Evolutionary conservation across 2,888 invertebrate species (phyloP).

Genomic region (Caenorhabditis afra): DNA sequence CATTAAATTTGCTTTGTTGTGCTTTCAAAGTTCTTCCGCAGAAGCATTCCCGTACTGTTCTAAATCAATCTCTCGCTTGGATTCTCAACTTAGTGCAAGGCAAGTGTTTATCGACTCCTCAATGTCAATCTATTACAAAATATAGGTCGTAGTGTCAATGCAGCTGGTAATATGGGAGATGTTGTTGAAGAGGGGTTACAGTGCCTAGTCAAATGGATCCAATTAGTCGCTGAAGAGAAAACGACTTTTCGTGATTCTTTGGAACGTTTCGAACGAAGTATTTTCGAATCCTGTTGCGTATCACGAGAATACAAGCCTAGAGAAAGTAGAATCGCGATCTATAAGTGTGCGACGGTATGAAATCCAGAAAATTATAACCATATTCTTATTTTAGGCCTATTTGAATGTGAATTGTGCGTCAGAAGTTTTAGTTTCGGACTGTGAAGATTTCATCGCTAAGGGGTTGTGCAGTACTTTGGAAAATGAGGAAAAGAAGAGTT

Average conservation of each 20-base stretch:
- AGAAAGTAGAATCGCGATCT: conserved; percentile 23
- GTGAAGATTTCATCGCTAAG: neutral
- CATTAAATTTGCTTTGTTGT: conserved; percentile 44
- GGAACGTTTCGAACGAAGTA: conserved; percentile 28
- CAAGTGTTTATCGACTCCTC: too few relatives aligned
- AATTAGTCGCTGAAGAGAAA: conserved; percentile 30
- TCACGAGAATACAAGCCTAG: conserved; percentile 39
- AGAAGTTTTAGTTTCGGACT: conserved; percentile 3
- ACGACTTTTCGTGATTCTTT: conserved; percentile 4
- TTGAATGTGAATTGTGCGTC: conserved; percentile 19
- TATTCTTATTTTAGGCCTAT: conserved; percentile 13
- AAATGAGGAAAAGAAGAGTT: neutral
- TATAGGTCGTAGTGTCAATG: conserved; percentile 72
- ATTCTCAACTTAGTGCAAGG: conserved; percentile 54
- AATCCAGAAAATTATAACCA: neutral
- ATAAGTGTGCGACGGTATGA: conserved; percentile 44
- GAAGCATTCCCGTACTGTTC: conserved; percentile 3
- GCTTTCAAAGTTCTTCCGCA: conserved; percentile 4
- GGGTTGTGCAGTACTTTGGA: conserved; percentile 2
- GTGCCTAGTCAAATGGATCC: conserved; percentile 67
- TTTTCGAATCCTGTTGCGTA: conserved; percentile 41
- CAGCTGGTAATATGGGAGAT: conserved; percentile 68
- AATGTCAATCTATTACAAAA: too few relatives aligned
- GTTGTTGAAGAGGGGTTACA: conserved; percentile 67
- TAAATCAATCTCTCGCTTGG: conserved; percentile 52